Percentiles rank a stretch among this genome's conserved stretches.
Evolutionary conservation across 2,113 vertebrate genomes (phyloP).

Genomic region (Pachycephala philippinensis): DNA sequence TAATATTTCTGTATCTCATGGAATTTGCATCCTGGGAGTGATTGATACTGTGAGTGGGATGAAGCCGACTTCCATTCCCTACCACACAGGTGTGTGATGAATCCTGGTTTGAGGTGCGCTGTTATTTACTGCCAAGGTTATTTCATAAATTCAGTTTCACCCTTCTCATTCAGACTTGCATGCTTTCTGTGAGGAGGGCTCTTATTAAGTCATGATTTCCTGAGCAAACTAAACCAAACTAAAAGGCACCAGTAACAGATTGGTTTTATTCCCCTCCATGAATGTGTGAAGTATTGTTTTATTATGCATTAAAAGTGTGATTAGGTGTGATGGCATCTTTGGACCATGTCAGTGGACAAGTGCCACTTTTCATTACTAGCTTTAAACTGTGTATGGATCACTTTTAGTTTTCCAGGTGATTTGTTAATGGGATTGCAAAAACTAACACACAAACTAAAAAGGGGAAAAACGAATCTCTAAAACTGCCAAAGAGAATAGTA

Average conservation of each 20-base stretch:
- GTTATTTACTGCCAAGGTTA: constrained; percentile 68
- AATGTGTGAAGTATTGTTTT: constrained; percentile 6
- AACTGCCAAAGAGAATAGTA: neutral
- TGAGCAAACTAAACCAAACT: constrained; percentile 14
- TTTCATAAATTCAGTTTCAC: constrained; percentile 62
- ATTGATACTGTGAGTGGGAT: constrained; percentile 51
- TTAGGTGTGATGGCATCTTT: neutral
- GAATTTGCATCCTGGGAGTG: constrained; percentile 68
- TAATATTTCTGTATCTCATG: constrained; percentile 35
- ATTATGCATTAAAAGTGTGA: constrained; percentile 33
- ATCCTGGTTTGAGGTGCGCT: constrained; percentile 36
- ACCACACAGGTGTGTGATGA: constrained; percentile 47
- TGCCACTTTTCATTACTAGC: neutral
- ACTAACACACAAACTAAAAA: neutral
- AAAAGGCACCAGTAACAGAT: constrained; percentile 17
- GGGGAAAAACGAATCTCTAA: neutral
- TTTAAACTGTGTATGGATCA: neutral
- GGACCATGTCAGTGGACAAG: neutral
- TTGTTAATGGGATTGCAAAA: neutral
- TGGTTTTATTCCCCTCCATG: neutral
- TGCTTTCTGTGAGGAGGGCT: neutral
- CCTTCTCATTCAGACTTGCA: constrained; percentile 43
- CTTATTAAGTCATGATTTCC: constrained; percentile 44
- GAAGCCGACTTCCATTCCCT: constrained; percentile 44
- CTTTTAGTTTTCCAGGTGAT: constrained; percentile 13